Percentiles rank a stretch among this genome's conserved stretches.
Evolutionary conservation across 2,113 vertebrate genomes (phyloP).

Genomic region (Chlorocebus sabaeus): DNA sequence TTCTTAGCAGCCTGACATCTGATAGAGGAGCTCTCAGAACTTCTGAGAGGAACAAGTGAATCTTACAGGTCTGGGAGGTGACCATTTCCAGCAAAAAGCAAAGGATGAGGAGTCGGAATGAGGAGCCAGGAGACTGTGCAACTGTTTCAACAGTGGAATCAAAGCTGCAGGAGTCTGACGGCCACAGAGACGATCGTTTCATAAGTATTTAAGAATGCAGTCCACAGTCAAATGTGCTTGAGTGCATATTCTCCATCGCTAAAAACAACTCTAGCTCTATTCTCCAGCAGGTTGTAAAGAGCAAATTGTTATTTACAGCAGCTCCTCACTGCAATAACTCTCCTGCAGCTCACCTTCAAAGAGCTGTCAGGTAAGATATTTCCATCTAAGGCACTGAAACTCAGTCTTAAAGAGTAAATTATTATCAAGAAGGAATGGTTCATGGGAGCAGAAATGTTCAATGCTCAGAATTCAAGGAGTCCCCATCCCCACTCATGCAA

Average conservation of each 20-base stretch:
- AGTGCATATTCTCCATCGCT: background rate
- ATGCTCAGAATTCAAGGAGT: too few relatives aligned
- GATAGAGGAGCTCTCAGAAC: background rate
- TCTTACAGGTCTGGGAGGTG: too few relatives aligned
- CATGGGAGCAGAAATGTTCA: background rate
- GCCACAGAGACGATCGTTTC: background rate
- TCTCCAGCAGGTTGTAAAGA: background rate
- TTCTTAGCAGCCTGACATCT: background rate
- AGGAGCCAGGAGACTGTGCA: background rate
- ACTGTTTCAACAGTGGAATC: background rate
- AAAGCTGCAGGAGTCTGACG: background rate
- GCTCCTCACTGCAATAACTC: background rate
- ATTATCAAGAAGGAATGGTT: background rate
- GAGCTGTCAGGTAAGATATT: background rate
- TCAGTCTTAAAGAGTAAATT: background rate
- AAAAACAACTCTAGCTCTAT: background rate
- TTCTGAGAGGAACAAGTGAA: background rate
- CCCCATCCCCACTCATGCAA: fast-evolving
- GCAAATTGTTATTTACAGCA: background rate
- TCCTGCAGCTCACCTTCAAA: too few relatives aligned
- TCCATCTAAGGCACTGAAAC: background rate
- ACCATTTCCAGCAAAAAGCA: background rate
- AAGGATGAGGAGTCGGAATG: fast-evolving
- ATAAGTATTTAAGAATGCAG: background rate
- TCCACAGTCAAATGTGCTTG: background rate